Conservation (phyloP, 1,140 invertebrate species). For the Trinorchestia longiramus region DNA sequence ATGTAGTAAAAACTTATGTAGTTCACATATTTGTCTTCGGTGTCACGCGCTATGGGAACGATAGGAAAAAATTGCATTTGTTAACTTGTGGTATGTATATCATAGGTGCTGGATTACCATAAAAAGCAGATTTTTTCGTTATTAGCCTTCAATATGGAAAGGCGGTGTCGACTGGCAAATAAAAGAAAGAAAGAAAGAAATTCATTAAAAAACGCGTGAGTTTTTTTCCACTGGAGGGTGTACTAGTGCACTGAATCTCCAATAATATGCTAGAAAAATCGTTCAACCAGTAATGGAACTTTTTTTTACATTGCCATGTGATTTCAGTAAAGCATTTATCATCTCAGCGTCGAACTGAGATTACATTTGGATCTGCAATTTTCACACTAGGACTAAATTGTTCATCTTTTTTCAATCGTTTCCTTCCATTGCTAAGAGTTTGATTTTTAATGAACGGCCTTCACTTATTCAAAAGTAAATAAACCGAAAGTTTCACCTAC, state of each 20-base stretch:
- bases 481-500: background rate
- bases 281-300: background rate
- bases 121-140: too few relatives aligned
- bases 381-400: background rate
- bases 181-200: too few relatives aligned
- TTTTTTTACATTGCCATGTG: background rate
- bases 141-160: too few relatives aligned
- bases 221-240: background rate
- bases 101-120: too few relatives aligned
- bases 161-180: too few relatives aligned
- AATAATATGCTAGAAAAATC: background rate
- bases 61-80: too few relatives aligned
- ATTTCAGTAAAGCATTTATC: background rate
- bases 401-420: background rate
- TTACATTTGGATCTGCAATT: background rate
- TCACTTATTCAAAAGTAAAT: background rate
- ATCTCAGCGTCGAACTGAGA: background rate
- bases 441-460: background rate
- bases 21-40: too few relatives aligned
- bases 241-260: too few relatives aligned
- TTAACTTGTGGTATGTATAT: too few relatives aligned
- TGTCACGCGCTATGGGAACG: too few relatives aligned
- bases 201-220: too few relatives aligned
- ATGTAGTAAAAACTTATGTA: too few relatives aligned
- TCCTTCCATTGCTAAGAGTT: background rate